Evolutionary conservation across 2,797 vertebrate genomes (phyloP).

Genomic region (Phrynocephalus vlangalii): DNA sequence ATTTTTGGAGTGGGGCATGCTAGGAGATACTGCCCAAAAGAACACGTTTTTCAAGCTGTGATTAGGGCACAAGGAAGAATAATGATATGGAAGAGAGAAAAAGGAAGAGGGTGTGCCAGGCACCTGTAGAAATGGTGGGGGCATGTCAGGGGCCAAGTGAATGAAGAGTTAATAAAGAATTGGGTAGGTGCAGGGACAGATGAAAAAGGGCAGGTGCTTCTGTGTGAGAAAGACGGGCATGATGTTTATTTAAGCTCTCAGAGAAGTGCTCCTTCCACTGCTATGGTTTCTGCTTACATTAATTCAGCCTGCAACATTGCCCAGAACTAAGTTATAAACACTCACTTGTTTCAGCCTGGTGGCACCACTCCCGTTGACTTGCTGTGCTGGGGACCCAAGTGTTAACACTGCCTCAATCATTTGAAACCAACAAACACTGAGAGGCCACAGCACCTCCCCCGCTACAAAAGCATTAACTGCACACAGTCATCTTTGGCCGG

Average conservation of each 20-base stretch:
- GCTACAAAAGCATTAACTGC: neutral
- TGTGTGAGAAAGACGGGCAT: neutral
- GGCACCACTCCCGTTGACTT: rapidly evolving
- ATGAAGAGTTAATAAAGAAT: neutral
- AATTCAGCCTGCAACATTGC: conserved; percentile 39
- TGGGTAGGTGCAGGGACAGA: neutral
- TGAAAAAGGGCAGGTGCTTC: neutral
- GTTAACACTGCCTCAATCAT: neutral
- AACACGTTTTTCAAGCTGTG: neutral
- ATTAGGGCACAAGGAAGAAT: neutral
- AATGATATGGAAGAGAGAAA: neutral
- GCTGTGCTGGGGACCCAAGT: neutral
- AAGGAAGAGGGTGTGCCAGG: neutral
- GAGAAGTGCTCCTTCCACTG: conserved; percentile 23
- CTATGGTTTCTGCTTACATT: conserved; percentile 5
- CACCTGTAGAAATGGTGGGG: no score
- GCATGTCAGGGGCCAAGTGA: neutral
- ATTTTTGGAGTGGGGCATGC: no score
- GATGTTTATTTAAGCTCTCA: neutral
- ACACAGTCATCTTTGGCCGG: neutral
- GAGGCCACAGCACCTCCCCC: neutral
- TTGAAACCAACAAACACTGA: neutral
- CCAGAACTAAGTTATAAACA: neutral
- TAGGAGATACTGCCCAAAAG: no score
- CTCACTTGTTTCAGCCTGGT: neutral